phyloP scores from a whole-genome alignment of 2,888 invertebrate genomes.

The Camptogramma bilineatum region DNA sequence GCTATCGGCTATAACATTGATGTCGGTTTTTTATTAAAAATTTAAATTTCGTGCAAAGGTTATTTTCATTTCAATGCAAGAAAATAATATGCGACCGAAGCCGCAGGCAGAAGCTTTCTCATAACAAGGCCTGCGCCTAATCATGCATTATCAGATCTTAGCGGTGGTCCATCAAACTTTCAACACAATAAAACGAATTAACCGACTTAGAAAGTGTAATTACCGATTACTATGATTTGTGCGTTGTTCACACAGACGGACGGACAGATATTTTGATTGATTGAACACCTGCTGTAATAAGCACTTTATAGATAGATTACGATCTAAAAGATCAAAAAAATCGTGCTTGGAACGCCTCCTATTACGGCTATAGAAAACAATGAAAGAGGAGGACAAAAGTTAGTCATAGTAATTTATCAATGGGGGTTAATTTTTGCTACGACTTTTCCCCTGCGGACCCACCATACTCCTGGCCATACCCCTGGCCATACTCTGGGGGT shows the following conservation, averaged over 20 bases:
- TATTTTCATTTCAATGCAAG: neutral
- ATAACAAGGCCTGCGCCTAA: neutral
- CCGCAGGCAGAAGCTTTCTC: neutral
- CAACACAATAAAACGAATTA: conserved; percentile 34
- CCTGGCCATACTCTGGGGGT: no score
- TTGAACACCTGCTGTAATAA: conserved; percentile 41
- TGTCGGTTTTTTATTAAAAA: no score
- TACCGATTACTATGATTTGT: conserved; percentile 40
- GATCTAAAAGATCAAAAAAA: conserved; percentile 17
- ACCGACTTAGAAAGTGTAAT: conserved; percentile 55
- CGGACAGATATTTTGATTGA: conserved; percentile 36
- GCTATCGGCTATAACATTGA: no score
- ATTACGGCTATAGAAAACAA: neutral
- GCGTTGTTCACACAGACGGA: conserved; percentile 35
- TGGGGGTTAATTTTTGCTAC: no score
- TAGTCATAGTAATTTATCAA: no score
- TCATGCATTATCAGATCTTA: conserved; percentile 16
- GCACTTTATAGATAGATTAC: conserved; percentile 32
- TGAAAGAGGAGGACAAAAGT: neutral
- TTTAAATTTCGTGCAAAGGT: no score
- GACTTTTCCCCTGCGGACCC: no score
- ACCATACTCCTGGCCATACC: no score
- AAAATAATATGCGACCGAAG: neutral
- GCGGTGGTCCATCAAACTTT: conserved; percentile 32
- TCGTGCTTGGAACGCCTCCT: neutral